phyloP scores from a whole-genome alignment of 2,113 vertebrate genomes.

The Phylloscopus whistleri region DNA sequence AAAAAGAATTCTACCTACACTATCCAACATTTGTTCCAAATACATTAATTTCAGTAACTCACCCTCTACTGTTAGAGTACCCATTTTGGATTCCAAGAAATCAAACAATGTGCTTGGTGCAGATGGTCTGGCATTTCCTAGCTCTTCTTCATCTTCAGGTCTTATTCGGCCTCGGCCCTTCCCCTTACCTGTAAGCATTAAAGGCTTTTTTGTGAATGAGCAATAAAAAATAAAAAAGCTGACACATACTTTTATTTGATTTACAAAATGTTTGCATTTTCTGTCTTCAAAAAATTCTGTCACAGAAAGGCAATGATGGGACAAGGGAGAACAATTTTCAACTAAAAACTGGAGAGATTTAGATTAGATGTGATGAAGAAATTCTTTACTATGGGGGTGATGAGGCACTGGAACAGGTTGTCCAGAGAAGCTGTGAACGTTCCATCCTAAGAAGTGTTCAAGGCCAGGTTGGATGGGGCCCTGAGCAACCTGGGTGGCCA shows the following conservation, averaged over 20 bases:
- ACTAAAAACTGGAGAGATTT: neutral
- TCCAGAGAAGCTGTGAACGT: neutral
- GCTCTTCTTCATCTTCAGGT: slow-evolving; percentile 87
- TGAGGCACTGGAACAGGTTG: neutral
- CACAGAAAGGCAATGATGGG: neutral
- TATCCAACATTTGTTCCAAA: neutral
- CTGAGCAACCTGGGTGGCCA: neutral
- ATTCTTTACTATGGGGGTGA: neutral
- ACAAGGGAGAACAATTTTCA: neutral
- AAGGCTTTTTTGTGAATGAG: neutral
- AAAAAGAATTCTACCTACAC: neutral
- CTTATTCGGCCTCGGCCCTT: slow-evolving; percentile 86
- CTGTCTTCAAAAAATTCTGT: neutral
- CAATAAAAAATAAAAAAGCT: neutral
- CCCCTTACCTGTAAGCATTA: slow-evolving; percentile 77
- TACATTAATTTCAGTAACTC: slow-evolving; percentile 13
- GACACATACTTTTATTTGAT: neutral
- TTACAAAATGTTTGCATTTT: neutral
- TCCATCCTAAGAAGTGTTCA: neutral
- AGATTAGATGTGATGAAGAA: neutral
- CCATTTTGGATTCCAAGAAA: slow-evolving; percentile 96
- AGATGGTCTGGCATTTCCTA: slow-evolving; percentile 85
- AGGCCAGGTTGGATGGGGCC: neutral
- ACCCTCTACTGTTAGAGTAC: slow-evolving; percentile 90
- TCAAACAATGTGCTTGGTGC: slow-evolving; percentile 96